Evolutionary conservation across 2,888 invertebrate species (phyloP).

Genomic region (Latheticus oryzae): DNA sequence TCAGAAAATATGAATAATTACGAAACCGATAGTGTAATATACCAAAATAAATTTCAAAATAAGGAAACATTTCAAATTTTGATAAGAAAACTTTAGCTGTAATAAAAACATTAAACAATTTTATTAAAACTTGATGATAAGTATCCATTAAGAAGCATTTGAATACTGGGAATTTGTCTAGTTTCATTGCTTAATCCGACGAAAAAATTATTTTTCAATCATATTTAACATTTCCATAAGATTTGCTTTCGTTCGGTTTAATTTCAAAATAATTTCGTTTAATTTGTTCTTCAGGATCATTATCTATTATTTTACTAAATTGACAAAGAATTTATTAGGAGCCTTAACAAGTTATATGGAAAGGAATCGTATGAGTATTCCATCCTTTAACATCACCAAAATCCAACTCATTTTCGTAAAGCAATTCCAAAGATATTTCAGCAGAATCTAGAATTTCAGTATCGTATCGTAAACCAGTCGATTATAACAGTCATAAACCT

Average conservation of each 20-base stretch:
- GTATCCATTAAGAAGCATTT: constrained; percentile 55
- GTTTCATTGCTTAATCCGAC: constrained; percentile 51
- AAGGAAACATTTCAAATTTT: constrained; percentile 69
- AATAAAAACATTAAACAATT: constrained; percentile 52
- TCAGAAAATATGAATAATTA: too few species aligned
- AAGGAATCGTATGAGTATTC: constrained; percentile 64
- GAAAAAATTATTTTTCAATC: constrained; percentile 49
- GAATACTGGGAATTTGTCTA: constrained; percentile 55
- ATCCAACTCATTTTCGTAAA: constrained; percentile 64
- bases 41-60: constrained; percentile 71
- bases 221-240: constrained; percentile 44
- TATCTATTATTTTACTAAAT: constrained; percentile 45
- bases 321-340: constrained; percentile 61
- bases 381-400: constrained; percentile 72
- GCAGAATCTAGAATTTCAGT: constrained; percentile 63
- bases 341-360: constrained; percentile 71
- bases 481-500: constrained; percentile 67
- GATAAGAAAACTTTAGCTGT: constrained; percentile 58
- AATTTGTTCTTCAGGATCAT: constrained; percentile 21
- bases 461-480: constrained; percentile 61
- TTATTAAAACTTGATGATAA: constrained; percentile 51
- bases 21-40: too few species aligned
- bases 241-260: constrained; percentile 36
- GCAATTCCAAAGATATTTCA: constrained; percentile 72
- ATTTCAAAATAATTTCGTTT: constrained; percentile 45